Percentiles rank a stretch among this genome's conserved stretches.
Evolutionary conservation across 2,888 invertebrate genomes (phyloP).

Genomic region (Kuschelorhynchus macadamiae): DNA sequence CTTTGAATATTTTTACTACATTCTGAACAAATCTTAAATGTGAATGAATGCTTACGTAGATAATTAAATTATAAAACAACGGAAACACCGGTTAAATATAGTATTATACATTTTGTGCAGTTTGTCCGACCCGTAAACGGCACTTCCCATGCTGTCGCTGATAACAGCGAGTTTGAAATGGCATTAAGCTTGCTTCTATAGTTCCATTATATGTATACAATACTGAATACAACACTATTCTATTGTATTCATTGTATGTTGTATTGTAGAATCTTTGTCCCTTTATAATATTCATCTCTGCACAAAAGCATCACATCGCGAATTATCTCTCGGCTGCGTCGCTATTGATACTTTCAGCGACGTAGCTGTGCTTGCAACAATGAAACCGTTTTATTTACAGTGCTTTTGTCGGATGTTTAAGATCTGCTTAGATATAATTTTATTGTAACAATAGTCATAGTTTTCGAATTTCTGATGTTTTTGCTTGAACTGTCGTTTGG

Average conservation of each 20-base stretch:
- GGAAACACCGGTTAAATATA: not conserved
- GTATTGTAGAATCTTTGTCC: slow-evolving; percentile 69
- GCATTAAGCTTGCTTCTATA: slow-evolving; percentile 69
- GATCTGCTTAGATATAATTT: slow-evolving; percentile 44
- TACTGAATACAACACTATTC: slow-evolving; percentile 69
- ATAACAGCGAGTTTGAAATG: slow-evolving; percentile 69
- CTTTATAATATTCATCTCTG: slow-evolving; percentile 69
- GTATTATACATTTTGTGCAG: slow-evolving; percentile 17
- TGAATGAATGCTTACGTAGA: too few species aligned
- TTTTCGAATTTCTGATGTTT: too few species aligned
- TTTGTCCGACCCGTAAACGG: slow-evolving; percentile 38
- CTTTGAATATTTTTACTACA: too few species aligned
- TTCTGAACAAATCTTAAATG: too few species aligned
- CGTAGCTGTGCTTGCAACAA: slow-evolving; percentile 46
- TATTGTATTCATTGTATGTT: slow-evolving; percentile 68
- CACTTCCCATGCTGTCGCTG: slow-evolving; percentile 60
- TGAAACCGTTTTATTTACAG: slow-evolving; percentile 49
- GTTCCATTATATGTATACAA: slow-evolving; percentile 69
- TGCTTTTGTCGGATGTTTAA: slow-evolving; percentile 45
- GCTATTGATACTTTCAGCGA: slow-evolving; percentile 65
- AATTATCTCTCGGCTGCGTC: slow-evolving; percentile 63
- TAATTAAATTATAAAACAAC: not conserved
- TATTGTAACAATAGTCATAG: slow-evolving; percentile 4
- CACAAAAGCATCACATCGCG: slow-evolving; percentile 68
- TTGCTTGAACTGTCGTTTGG: too few species aligned